Conservation (phyloP, 37 sponge, comb jelly and placozoan species). For the Trichoplax adhaerens region DNA sequence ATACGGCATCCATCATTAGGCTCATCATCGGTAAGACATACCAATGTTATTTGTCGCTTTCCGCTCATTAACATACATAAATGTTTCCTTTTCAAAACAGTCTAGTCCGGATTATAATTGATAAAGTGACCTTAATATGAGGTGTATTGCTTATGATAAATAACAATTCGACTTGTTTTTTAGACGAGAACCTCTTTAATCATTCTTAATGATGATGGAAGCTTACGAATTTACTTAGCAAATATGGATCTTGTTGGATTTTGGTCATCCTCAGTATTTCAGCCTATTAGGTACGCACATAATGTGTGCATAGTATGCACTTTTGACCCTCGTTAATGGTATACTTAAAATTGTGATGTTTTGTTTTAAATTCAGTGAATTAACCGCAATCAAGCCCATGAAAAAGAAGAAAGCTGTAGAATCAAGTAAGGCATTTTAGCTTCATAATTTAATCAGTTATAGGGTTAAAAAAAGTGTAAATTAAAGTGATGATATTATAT, state of each 20-base stretch:
- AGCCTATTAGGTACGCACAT: conserved; percentile 11
- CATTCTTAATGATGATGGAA: conserved; percentile 75
- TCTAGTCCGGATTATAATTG: too few species aligned
- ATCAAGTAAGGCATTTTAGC: background rate
- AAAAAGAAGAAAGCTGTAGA: conserved; percentile 10
- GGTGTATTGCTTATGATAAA: too few species aligned
- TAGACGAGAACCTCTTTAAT: conserved; percentile 48
- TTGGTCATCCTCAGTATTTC: conserved; percentile 56
- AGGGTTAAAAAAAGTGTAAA: background rate
- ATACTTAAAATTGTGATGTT: too few species aligned
- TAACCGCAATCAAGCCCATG: conserved; percentile 21
- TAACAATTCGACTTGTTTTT: background rate
- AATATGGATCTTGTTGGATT: conserved; percentile 30
- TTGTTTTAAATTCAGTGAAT: conserved; percentile 14
- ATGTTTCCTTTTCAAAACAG: too few species aligned
- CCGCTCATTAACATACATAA: too few species aligned
- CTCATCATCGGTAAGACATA: too few species aligned
- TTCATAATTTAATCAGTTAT: background rate
- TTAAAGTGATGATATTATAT: background rate
- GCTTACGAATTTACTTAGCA: conserved; percentile 50
- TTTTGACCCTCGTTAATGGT: too few species aligned
- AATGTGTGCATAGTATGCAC: too few species aligned
- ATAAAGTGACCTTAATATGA: too few species aligned
- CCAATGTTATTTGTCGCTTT: too few species aligned
- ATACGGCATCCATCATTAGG: conserved; percentile 5